Base-by-base conservation (phyloP, 1,140 invertebrate species). In the Nixonia krombeini region DNA sequence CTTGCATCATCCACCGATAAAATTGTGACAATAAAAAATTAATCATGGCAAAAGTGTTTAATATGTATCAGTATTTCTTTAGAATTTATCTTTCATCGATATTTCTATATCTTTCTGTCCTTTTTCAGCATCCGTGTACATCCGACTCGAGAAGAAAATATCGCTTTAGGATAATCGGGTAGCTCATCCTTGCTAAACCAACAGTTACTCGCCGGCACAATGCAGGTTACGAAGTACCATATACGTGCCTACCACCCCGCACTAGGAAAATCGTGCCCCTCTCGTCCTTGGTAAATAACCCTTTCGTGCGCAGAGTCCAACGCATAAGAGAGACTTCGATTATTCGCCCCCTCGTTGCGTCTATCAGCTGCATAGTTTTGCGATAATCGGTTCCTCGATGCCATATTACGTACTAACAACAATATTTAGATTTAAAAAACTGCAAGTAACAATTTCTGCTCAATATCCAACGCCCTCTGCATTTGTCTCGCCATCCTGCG, bases 71-170 rank as follows among this genome's bases (percentile, higher is more conserved):
- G 6, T 72, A 65, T 69, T 69, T 76, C 38, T 75, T 78, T 78
- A 75, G 53, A 69, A 61, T 79, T 78, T 75, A 58, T 58, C 57
- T 49, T 59, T 66, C 65, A 77, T 73, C 56, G 62, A 72, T 79
- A 72, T 70, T 59, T 26, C 50, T 75, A 55, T 21, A 53, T 63
- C 21, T 44, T 26, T 57, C 35, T 13, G n/a, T n/a, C n/a, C n/a
- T 1, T 50, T 51, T 50, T 28, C 42, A 29, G 51, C 53, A 15
- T 56, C 66, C 42, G 12, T 65, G 42, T 16, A 38, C 45, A 47
- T 42, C 37, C 31, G 53, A 44, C 23, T 58, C 50, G 59, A 61
- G 59, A 70, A 59, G 66, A 70, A 70, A 70, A 70, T 64, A 64
- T 70, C 66, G 59, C 55, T 63, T 69, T 59, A 69, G 59, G 45